These are phyloP conservation scores for Andrena minutula DNA, from an alignment of 2,888 invertebrate genomes.

Conservation along the genomic window DNA sequence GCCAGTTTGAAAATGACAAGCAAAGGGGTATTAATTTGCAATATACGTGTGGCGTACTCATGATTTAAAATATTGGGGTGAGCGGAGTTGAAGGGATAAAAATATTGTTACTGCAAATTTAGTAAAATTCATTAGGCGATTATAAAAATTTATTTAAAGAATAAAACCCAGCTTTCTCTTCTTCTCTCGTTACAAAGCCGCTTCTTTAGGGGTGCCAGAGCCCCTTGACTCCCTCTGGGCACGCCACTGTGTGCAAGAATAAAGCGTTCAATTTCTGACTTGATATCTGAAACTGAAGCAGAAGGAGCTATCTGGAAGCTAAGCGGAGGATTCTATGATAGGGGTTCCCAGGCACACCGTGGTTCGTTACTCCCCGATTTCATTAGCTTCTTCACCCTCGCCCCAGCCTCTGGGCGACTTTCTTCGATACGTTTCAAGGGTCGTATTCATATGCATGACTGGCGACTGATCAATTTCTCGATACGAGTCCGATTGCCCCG, in stretches of 20 bases:
- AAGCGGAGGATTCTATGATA: not conserved
- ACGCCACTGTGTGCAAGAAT: too few relatives aligned
- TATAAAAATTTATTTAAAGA: too few relatives aligned
- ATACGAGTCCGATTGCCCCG: slow-evolving; percentile 49
- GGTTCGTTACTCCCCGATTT: slow-evolving; percentile 22
- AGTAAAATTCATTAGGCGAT: too few relatives aligned
- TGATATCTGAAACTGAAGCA: not conserved
- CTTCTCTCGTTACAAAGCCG: too few relatives aligned
- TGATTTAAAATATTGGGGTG: too few relatives aligned
- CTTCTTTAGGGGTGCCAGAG: not conserved
- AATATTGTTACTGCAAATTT: too few relatives aligned
- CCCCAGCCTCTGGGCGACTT: slow-evolving; percentile 11
- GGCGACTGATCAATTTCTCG: slow-evolving; percentile 49
- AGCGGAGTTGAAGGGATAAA: too few relatives aligned
- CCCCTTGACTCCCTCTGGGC: too few relatives aligned
- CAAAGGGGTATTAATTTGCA: not conserved
- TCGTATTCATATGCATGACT: slow-evolving; percentile 37
- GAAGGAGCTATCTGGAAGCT: not conserved
- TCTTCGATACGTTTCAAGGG: slow-evolving; percentile 2
- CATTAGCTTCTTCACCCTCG: slow-evolving; percentile 14
- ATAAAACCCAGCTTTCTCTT: too few relatives aligned
- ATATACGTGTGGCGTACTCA: too few relatives aligned
- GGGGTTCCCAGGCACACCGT: too few relatives aligned
- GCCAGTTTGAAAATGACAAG: not conserved
- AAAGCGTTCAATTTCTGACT: not conserved